These are phyloP conservation scores for Scolopax mira DNA, from an alignment of 2,113 vertebrate genomes.

Conservation along the genomic window DNA sequence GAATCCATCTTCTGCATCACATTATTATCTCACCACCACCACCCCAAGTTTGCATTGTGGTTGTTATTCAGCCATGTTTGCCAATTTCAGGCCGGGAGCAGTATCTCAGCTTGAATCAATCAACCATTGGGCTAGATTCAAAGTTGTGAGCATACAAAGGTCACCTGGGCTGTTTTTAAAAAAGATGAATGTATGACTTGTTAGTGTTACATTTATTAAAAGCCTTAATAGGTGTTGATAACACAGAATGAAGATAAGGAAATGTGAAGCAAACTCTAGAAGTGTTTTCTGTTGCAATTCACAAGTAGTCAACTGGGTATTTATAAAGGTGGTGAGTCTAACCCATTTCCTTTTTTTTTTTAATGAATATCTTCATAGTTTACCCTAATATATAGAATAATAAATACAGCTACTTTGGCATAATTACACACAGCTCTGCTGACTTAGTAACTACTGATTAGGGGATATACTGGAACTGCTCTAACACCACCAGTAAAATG, in stretches of 20 bases:
- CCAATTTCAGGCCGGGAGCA: background rate
- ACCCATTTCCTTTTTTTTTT: background rate
- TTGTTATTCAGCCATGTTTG: background rate
- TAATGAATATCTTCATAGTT: background rate
- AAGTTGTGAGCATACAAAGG: background rate
- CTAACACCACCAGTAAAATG: background rate
- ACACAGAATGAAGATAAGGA: background rate
- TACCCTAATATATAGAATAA: background rate
- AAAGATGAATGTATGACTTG: background rate
- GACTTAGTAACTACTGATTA: background rate
- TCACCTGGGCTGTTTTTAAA: background rate
- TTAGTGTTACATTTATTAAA: background rate
- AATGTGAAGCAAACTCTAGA: background rate
- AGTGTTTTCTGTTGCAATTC: background rate
- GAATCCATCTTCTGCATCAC: background rate
- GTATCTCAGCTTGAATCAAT: background rate
- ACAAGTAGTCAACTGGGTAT: background rate
- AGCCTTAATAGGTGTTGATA: background rate
- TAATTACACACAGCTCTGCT: background rate
- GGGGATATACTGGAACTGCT: background rate
- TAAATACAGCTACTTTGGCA: background rate
- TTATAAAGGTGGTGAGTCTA: background rate
- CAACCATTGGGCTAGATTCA: background rate
- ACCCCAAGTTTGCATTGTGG: background rate
- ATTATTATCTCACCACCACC: too few relatives aligned